A percentile compares a stretch with the other conserved stretches of the same genome.
phyloP scores from a whole-genome alignment of 1,140 invertebrate species.

The Drosophila kepulauana region DNA sequence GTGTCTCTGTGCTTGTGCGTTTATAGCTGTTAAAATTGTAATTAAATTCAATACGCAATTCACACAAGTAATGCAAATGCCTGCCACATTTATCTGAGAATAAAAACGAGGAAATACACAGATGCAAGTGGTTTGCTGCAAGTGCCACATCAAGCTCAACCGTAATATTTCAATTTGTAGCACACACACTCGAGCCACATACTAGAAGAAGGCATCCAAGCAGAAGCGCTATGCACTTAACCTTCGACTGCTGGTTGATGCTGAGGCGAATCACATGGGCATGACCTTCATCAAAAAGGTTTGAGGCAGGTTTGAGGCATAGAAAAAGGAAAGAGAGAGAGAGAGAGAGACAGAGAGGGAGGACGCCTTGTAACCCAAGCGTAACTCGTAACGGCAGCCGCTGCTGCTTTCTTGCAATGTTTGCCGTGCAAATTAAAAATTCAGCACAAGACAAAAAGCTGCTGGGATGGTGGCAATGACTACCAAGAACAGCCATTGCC shows the following conservation, averaged over 20 bases:
- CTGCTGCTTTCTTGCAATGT: slow-evolving; percentile 50
- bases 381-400: slow-evolving; percentile 11
- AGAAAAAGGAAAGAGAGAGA: no score
- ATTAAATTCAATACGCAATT: slow-evolving; percentile 68
- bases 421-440: slow-evolving; percentile 80
- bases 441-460: slow-evolving; percentile 70
- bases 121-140: slow-evolving; percentile 1
- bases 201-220: slow-evolving; percentile 29
- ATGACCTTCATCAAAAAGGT: slow-evolving; percentile 45
- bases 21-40: slow-evolving; percentile 71
- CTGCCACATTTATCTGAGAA: slow-evolving; percentile 37
- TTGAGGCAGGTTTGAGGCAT: not conserved
- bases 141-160: slow-evolving; percentile 19
- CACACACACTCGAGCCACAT: slow-evolving; percentile 57
- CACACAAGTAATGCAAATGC: slow-evolving; percentile 63
- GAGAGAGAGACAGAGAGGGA: not conserved
- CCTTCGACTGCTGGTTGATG: slow-evolving; percentile 57
- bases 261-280: slow-evolving; percentile 37
- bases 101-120: slow-evolving; percentile 34
- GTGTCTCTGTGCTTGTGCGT: slow-evolving; percentile 57
- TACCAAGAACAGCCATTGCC: slow-evolving; percentile 26
- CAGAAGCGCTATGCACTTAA: slow-evolving; percentile 66
- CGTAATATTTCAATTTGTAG: slow-evolving; percentile 79
- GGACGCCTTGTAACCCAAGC: slow-evolving; percentile 24
- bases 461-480: slow-evolving; percentile 48